Evolutionary conservation across 2,113 vertebrate species (phyloP), one percentile per base, ranked within the genome.

Genomic region (Pao palembangensis): DNA sequence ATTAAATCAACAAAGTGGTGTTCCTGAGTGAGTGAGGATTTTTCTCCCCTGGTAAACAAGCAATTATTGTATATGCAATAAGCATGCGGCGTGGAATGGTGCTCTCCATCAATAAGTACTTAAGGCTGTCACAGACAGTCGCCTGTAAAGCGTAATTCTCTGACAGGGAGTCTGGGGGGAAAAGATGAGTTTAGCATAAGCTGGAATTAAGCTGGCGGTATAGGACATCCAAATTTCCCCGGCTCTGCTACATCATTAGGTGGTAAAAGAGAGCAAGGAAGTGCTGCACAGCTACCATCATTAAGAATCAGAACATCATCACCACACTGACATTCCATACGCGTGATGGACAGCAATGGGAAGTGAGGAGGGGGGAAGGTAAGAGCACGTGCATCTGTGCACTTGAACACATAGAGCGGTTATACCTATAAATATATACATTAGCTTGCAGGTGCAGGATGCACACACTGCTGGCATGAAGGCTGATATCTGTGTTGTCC

Each of bases 181-280:
- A 13, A 63, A 43, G 51, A 21, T 51, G 78, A 79, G 79, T 90
- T 87, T 85, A 83, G 84, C 79, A 83, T 88, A 86, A 86, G 73
- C 79, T 85, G 83, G 86, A 87, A 87, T 85, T 87, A 89, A 89
- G 81, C 86, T 82, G 86, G 83, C 76, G 88, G 82, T 82, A 83
- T 83, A 72, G 75, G 78, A 79, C 75, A 82, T 71, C 66, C 76
- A 71, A 78, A 76, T 71, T 78, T 85, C 73, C 80, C 61, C 21
- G 58, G 69, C 74, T 83, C 25, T 64, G 71, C 75, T 76, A 64
- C 72, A 78, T 82, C 79, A 78, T 87, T 80, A 83, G 62, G 61
- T 66, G 65, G 18, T 17, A 71, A 71, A 55, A 67, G 71, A 72
- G 59, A 73, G 58, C 59, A 55, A 79, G 66, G 55, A 69, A 73